Evolutionary conservation across 2,113 vertebrate species (phyloP).

Genomic region (Rhegmatorhina hoffmannsi): DNA sequence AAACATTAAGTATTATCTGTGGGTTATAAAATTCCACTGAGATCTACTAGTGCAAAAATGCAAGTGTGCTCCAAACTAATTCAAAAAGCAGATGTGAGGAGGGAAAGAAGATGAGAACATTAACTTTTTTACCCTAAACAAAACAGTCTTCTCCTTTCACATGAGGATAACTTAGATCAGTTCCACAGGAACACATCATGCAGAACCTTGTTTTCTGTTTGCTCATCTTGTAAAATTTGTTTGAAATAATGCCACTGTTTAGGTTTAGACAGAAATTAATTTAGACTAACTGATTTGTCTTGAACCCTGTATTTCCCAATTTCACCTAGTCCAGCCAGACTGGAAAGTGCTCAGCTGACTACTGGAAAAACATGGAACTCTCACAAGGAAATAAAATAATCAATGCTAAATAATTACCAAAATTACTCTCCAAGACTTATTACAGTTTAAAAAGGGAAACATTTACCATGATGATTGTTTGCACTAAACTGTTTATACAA

Average conservation of each 20-base stretch:
- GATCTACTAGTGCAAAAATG: neutral
- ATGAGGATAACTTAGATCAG: neutral
- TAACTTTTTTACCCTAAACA: neutral
- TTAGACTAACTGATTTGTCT: neutral
- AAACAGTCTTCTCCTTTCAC: neutral
- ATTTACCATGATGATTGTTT: neutral
- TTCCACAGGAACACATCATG: neutral
- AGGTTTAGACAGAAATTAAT: neutral
- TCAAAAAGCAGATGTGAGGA: constrained; percentile 47
- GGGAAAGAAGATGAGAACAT: neutral
- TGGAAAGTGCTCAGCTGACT: neutral
- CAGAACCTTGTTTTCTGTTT: neutral
- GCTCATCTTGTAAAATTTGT: neutral
- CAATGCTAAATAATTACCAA: neutral
- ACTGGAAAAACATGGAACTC: neutral
- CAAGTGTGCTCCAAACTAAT: neutral
- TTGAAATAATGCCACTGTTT: neutral
- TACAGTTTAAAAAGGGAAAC: neutral
- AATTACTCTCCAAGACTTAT: neutral
- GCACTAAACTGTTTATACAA: neutral
- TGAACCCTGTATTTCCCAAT: neutral
- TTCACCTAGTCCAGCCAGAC: neutral
- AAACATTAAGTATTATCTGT: constrained; percentile 30
- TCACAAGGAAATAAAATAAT: neutral
- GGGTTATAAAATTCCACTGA: constrained; percentile 11